phyloP scores from a whole-genome alignment of 2,888 invertebrate genomes.

The Drosophila kambysellisi region DNA sequence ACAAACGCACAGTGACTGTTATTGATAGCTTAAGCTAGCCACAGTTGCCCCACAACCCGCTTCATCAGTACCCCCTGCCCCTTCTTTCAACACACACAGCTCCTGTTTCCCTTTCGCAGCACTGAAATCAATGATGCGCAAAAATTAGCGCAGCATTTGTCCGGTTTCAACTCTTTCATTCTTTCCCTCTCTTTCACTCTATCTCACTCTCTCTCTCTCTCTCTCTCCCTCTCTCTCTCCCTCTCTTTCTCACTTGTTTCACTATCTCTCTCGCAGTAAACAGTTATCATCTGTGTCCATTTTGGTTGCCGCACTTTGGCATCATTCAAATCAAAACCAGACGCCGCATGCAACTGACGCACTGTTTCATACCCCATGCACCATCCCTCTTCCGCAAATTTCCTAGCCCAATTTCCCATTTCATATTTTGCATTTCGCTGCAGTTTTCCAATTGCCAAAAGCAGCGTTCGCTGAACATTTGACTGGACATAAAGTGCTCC shows the following conservation, averaged over 20 bases:
- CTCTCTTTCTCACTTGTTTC: neutral
- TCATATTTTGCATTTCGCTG: slow-evolving; percentile 8
- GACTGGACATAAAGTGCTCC: slow-evolving; percentile 59
- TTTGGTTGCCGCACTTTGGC: slow-evolving; percentile 68
- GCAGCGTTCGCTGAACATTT: slow-evolving; percentile 39
- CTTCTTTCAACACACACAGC: neutral
- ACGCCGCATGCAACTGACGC: slow-evolving; percentile 49
- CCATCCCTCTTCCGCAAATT: neutral
- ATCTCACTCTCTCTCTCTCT: neutral
- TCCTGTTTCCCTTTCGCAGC: slow-evolving; percentile 23
- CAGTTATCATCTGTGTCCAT: slow-evolving; percentile 14
- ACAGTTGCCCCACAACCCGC: neutral
- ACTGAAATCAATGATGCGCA: slow-evolving; percentile 74
- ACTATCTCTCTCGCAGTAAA: neutral
- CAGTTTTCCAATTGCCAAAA: slow-evolving; percentile 41
- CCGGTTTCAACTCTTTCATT: slow-evolving; percentile 20
- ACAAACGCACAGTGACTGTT: slow-evolving; percentile 56
- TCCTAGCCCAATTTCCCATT: neutral
- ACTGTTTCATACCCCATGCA: neutral
- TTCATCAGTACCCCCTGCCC: neutral
- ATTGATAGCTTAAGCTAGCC: slow-evolving; percentile 60
- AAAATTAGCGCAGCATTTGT: slow-evolving; percentile 75
- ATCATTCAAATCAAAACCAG: slow-evolving; percentile 77
- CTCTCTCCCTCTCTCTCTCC: rapidly evolving
- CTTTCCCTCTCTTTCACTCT: neutral